phyloP scores from a whole-genome alignment of 2,797 vertebrate genomes.

The Prunella strophiata region DNA sequence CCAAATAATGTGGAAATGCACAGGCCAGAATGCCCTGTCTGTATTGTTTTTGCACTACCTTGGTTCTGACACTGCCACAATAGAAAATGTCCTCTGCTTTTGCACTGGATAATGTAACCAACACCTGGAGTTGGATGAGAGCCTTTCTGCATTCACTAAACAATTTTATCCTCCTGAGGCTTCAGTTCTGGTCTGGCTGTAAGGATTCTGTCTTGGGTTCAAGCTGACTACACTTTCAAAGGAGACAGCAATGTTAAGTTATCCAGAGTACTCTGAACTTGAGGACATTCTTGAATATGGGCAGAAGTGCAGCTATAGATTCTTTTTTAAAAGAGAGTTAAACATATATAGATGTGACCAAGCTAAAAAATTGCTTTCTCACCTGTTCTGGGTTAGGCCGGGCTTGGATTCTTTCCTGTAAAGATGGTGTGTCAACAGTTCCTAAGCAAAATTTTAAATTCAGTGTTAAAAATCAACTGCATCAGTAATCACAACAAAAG shows the following conservation, averaged over 20 bases:
- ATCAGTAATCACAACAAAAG: neutral
- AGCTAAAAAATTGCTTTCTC: neutral
- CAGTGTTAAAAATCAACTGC: neutral
- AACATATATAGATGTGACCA: neutral
- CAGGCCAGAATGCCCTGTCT: neutral
- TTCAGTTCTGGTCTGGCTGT: neutral
- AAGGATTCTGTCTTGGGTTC: neutral
- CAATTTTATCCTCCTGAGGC: neutral
- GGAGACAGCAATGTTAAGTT: neutral
- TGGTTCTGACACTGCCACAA: neutral
- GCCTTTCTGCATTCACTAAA: neutral
- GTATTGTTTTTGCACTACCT: neutral
- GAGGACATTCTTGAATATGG: neutral
- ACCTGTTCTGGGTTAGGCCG: constrained; percentile 90
- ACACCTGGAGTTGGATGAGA: neutral
- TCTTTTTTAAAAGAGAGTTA: neutral
- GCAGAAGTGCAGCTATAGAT: neutral
- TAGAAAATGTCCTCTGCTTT: neutral
- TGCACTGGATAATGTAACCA: neutral
- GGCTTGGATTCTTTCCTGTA: constrained; percentile 89
- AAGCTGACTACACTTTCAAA: neutral
- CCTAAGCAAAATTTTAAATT: constrained; percentile 74
- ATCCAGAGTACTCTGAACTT: neutral
- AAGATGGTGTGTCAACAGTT: constrained; percentile 93
- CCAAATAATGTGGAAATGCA: neutral